phyloP scores from a whole-genome alignment of 2,888 invertebrate genomes.

The Deladenus siricidicola region DNA sequence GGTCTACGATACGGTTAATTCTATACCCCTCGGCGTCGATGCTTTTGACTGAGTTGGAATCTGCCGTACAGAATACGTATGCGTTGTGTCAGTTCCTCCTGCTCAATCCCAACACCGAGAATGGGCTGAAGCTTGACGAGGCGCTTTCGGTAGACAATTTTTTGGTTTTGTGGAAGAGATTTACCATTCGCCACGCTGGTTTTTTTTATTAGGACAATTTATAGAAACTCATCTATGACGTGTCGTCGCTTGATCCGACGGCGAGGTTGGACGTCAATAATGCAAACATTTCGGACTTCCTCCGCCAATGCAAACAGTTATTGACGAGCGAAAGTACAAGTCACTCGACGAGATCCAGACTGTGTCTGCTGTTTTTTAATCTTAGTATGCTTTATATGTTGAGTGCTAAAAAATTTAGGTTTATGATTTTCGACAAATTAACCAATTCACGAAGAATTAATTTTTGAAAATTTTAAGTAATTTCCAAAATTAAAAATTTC shows the following conservation, averaged over 20 bases:
- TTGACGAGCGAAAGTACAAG: background rate
- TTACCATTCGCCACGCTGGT: too few species aligned
- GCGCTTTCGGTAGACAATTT: conserved; percentile 1
- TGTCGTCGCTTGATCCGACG: background rate
- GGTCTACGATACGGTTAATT: too few species aligned
- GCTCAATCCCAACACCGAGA: background rate
- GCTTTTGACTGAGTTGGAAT: background rate
- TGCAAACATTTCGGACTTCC: conserved; percentile 3
- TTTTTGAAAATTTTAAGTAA: too few species aligned
- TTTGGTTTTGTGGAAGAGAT: background rate
- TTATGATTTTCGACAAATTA: too few species aligned
- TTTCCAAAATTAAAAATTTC: too few species aligned
- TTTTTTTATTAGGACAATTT: too few species aligned
- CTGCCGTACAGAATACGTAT: background rate
- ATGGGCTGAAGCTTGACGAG: background rate
- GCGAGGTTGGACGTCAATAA: background rate
- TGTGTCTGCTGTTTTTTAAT: conserved; percentile 8
- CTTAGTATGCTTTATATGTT: background rate
- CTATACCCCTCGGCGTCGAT: too few species aligned
- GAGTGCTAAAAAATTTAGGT: too few species aligned
- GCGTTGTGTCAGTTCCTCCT: conserved; percentile 4
- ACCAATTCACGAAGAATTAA: too few species aligned
- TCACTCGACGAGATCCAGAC: conserved; percentile 4
- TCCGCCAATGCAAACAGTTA: conserved; percentile 5
- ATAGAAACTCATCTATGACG: background rate